These are phyloP conservation scores for Centropristis striata DNA, from an alignment of 2,113 vertebrate genomes.

Conservation along the genomic window DNA sequence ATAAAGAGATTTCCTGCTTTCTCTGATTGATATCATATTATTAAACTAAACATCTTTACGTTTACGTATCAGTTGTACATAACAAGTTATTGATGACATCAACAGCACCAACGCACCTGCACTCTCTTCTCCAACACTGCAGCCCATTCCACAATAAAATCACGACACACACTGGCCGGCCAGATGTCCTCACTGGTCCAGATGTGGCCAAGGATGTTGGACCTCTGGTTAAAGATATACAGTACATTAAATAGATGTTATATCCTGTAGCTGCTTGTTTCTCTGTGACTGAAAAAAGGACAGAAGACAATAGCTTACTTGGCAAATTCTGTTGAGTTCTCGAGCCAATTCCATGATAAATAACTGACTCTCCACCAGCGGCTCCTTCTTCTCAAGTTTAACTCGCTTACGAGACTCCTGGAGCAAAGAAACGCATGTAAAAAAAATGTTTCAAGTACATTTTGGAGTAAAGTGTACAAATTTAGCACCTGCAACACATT, in stretches of 20 bases:
- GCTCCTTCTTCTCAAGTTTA: slow-evolving; percentile 80
- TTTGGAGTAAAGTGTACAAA: neutral
- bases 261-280: neutral
- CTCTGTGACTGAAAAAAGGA: neutral
- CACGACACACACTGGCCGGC: slow-evolving; percentile 77
- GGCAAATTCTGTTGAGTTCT: slow-evolving; percentile 84
- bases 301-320: slow-evolving; percentile 60
- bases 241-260: neutral
- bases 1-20: neutral
- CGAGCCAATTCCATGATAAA: slow-evolving; percentile 86
- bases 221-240: slow-evolving; percentile 64
- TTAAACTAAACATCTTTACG: neutral
- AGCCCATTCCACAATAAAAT: slow-evolving; percentile 83
- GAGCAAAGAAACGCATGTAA: neutral
- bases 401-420: slow-evolving; percentile 83
- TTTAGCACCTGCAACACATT: neutral
- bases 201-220: slow-evolving; percentile 82
- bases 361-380: slow-evolving; percentile 83
- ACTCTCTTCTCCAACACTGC: slow-evolving; percentile 78
- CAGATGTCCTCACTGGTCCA: slow-evolving; percentile 84
- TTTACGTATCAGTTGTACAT: neutral
- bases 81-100: neutral
- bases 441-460: neutral
- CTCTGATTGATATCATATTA: neutral
- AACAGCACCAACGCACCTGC: slow-evolving; percentile 37